Evolutionary conservation across 1,140 invertebrate genomes (phyloP).

Genomic region (Calycopis cecrops): DNA sequence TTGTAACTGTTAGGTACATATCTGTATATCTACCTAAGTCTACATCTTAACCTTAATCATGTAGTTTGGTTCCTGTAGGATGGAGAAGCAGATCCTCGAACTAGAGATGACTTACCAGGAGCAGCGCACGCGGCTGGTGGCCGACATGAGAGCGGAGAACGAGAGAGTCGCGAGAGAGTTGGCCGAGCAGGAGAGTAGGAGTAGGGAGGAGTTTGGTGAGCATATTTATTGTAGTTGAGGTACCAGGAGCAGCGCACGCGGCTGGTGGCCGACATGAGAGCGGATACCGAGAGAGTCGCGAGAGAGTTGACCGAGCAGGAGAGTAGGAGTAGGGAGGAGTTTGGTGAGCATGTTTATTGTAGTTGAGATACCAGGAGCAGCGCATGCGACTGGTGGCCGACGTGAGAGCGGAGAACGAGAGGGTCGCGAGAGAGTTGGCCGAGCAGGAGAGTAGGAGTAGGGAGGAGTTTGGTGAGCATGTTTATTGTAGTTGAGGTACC

Average conservation of each 20-base stretch:
- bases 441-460: constrained; percentile 14
- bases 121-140: constrained; percentile 51
- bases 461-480: constrained; percentile 39
- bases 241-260: constrained; percentile 60
- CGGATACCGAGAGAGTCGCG: constrained; percentile 54
- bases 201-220: too few relatives aligned
- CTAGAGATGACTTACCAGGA: constrained; percentile 59
- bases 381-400: too few relatives aligned
- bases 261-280: constrained; percentile 52
- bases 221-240: constrained; percentile 38
- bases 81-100: constrained; percentile 64
- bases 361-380: not conserved
- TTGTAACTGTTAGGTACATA: too few relatives aligned
- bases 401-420: not conserved
- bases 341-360: constrained; percentile 33
- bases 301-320: constrained; percentile 40
- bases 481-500: not conserved
- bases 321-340: constrained; percentile 32
- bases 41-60: too few relatives aligned
- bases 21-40: too few relatives aligned
- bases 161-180: constrained; percentile 46
- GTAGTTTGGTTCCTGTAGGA: constrained; percentile 23
- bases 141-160: constrained; percentile 58
- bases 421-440: not conserved
- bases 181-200: constrained; percentile 31